Percentiles rank a stretch among this genome's conserved stretches.
phyloP scores from a whole-genome alignment of 1,140 invertebrate genomes.

The Trichonephila inaurata region DNA sequence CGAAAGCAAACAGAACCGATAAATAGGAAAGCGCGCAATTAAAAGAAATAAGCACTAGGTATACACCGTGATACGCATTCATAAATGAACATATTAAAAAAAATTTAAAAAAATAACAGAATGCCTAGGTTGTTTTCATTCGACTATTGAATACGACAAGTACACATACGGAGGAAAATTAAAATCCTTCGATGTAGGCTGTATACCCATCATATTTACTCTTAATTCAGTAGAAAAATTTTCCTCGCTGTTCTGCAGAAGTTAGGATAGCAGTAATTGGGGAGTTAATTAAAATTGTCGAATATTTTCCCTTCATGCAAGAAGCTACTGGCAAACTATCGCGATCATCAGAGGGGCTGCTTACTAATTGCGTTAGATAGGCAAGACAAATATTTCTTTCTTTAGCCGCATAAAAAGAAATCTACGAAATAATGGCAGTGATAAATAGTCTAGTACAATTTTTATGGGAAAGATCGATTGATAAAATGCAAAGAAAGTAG shows the following conservation, averaged over 20 bases:
- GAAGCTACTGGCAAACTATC: constrained; percentile 62
- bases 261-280: constrained; percentile 76
- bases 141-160: constrained; percentile 74
- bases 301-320: constrained; percentile 67
- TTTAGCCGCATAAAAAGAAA: not conserved
- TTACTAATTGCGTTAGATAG: constrained; percentile 68
- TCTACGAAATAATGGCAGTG: constrained; percentile 41
- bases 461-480: not conserved
- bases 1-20: constrained; percentile 71
- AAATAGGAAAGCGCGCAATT: constrained; percentile 73
- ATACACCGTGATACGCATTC: constrained; percentile 55
- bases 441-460: constrained; percentile 1
- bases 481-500: not conserved
- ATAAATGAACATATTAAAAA: constrained; percentile 76
- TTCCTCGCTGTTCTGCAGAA: constrained; percentile 59
- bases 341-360: constrained; percentile 61
- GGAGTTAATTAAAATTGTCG: constrained; percentile 77
- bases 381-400: constrained; percentile 44
- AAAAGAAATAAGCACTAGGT: constrained; percentile 74
- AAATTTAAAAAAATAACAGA: constrained; percentile 49
- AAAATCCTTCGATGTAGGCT: constrained; percentile 69
- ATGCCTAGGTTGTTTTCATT: constrained; percentile 72
- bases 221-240: constrained; percentile 76
- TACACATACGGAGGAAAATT: constrained; percentile 74
- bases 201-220: constrained; percentile 68